Percentiles rank a stretch among this genome's conserved stretches.
phyloP scores from a whole-genome alignment of 1,140 invertebrate species.

The Drosophila persimilis region DNA sequence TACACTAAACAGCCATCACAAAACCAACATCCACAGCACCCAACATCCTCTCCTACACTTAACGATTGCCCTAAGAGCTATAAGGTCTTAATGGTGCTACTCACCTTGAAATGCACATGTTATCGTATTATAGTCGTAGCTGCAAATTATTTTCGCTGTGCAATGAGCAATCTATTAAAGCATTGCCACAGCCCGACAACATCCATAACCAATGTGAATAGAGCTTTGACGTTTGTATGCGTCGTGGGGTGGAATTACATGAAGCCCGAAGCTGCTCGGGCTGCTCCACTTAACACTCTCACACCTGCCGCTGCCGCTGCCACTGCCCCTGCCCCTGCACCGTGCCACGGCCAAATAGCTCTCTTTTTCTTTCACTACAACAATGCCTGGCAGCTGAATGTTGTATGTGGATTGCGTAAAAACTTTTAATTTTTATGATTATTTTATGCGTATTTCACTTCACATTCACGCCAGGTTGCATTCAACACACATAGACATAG shows the following conservation, averaged over 20 bases:
- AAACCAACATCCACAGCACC: conserved; percentile 2
- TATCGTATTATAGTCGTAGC: conserved; percentile 23
- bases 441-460: conserved; percentile 70
- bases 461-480: conserved; percentile 56
- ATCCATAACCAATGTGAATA: conserved; percentile 45
- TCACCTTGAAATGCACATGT: conserved; percentile 64
- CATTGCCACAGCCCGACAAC: conserved; percentile 32
- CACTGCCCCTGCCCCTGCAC: conserved; percentile 17
- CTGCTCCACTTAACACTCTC: conserved; percentile 71
- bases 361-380: conserved; percentile 45
- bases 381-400: conserved; percentile 28
- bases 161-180: conserved; percentile 53
- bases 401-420: conserved; percentile 59
- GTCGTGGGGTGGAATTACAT: conserved; percentile 26
- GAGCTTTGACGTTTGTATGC: conserved; percentile 50
- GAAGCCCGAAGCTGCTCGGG: not conserved
- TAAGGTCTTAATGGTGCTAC: conserved; percentile 26
- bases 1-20: conserved; percentile 19
- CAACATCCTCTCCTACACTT: conserved; percentile 14
- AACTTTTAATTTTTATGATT: conserved; percentile 66
- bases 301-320: conserved; percentile 42
- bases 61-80: conserved; percentile 32
- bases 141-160: conserved; percentile 54
- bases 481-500: conserved; percentile 17
- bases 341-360: conserved; percentile 23